Percentiles rank a stretch among this genome's conserved stretches.
These are phyloP conservation scores for Pelecanoides urinatrix DNA, from an alignment of 2,113 vertebrate genomes.

Conservation along the genomic window DNA sequence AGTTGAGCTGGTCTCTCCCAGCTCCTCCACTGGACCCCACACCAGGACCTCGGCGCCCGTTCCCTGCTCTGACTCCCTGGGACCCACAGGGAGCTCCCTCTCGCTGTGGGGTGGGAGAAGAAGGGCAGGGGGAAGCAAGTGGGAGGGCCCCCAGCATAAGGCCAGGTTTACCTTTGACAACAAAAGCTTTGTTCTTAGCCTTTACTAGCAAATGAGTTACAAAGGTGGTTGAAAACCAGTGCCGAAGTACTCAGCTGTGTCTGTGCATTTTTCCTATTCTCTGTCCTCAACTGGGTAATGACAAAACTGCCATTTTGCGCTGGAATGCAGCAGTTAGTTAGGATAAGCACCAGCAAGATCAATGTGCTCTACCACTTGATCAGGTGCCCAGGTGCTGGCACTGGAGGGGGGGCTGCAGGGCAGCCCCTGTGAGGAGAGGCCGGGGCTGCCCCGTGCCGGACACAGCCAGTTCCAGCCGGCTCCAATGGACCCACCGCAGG, in stretches of 20 bases:
- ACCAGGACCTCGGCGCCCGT: rapidly evolving
- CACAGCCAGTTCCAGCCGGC: too few relatives aligned
- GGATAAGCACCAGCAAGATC: neutral
- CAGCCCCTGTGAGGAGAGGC: neutral
- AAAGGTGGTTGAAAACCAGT: neutral
- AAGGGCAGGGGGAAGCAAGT: neutral
- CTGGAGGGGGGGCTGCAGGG: too few relatives aligned
- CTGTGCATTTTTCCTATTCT: neutral
- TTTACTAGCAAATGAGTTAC: neutral
- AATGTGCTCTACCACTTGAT: neutral
- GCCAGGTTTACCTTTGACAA: neutral
- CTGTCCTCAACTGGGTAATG: neutral
- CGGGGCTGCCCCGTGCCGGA: too few relatives aligned
- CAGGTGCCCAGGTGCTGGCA: neutral
- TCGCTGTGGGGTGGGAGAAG: neutral
- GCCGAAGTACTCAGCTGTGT: neutral
- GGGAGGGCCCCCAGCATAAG: neutral
- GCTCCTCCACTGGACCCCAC: neutral
- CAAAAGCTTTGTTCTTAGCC: neutral
- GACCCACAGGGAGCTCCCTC: neutral
- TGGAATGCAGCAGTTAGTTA: neutral
- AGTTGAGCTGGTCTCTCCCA: neutral
- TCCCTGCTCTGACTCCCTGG: neutral
- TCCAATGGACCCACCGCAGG: too few relatives aligned
- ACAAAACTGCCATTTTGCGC: neutral